Evolutionary conservation across 2,113 vertebrate species (phyloP).

Genomic region (Nerophis lumbriciformis): DNA sequence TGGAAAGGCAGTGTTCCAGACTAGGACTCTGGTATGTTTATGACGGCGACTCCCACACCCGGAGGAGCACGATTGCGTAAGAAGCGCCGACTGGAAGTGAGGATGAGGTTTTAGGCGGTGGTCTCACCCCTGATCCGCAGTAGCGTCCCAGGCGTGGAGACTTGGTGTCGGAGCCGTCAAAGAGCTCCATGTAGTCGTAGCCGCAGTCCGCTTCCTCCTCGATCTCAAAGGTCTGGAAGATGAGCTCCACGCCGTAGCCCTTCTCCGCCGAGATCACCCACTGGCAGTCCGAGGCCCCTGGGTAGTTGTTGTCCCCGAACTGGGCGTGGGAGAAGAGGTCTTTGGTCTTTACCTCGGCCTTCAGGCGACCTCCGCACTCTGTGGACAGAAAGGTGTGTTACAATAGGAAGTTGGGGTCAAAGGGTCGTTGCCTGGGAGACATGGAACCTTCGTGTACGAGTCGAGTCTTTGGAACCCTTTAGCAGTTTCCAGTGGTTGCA

Average conservation of each 20-base stretch:
- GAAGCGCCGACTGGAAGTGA: conserved; percentile 17
- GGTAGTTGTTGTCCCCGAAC: conserved; percentile 95
- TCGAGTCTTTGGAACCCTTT: no score
- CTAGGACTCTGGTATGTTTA: no score
- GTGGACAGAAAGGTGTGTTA: conserved; percentile 5
- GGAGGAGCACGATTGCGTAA: conserved; percentile 7
- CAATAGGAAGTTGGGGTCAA: neutral
- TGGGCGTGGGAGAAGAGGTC: conserved; percentile 94
- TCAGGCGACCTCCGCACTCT: conserved; percentile 90
- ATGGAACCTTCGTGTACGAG: no score
- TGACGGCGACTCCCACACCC: conserved; percentile 25
- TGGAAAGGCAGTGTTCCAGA: no score
- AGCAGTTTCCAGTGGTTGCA: no score
- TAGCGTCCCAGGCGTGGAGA: conserved; percentile 89
- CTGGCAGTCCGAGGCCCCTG: conserved; percentile 84
- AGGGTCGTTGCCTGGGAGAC: no score
- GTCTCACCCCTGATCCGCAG: conserved; percentile 89
- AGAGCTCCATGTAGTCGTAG: conserved; percentile 96
- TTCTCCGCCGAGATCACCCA: conserved; percentile 94
- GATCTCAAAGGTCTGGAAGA: conserved; percentile 95
- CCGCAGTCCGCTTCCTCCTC: conserved; percentile 94
- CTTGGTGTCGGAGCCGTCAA: conserved; percentile 84
- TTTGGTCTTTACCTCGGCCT: conserved; percentile 89
- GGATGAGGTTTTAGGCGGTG: no score
- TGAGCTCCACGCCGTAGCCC: conserved; percentile 90